These are phyloP conservation scores for Sialia sialis DNA, from an alignment of 2,113 vertebrate genomes.

Conservation along the genomic window DNA sequence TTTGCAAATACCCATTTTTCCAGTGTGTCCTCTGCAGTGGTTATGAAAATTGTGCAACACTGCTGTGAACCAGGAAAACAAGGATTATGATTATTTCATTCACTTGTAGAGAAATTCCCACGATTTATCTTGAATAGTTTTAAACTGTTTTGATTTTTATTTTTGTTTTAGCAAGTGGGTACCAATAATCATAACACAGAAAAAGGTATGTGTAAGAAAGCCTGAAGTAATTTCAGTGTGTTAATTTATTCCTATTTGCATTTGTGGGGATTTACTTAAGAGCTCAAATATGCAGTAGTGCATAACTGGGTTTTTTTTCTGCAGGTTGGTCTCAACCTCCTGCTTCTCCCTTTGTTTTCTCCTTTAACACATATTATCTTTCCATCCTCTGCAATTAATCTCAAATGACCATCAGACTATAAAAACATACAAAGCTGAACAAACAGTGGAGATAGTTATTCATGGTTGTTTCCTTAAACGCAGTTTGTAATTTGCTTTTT, in stretches of 20 bases:
- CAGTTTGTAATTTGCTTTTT: background rate
- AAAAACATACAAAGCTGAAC: slow-evolving; percentile 25
- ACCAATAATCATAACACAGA: background rate
- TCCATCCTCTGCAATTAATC: slow-evolving; percentile 27
- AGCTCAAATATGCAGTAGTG: background rate
- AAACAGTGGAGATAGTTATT: slow-evolving; percentile 11
- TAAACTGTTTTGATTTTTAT: background rate
- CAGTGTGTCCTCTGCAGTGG: background rate
- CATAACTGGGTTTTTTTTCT: background rate
- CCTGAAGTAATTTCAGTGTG: background rate
- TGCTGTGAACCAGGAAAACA: background rate
- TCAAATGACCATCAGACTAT: slow-evolving; percentile 36
- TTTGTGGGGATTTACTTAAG: background rate
- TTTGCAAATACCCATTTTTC: background rate
- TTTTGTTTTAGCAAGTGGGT: background rate
- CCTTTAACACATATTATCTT: slow-evolving; percentile 1
- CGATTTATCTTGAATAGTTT: background rate
- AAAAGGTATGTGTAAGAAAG: background rate
- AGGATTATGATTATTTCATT: background rate
- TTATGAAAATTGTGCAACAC: background rate
- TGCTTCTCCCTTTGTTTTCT: background rate
- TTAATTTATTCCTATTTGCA: background rate
- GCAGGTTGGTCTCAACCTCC: background rate
- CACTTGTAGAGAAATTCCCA: background rate
- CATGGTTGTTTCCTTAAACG: background rate